Conservation (phyloP, 2,113 vertebrate species). For the Hypocryptadius cinnamomeus region DNA sequence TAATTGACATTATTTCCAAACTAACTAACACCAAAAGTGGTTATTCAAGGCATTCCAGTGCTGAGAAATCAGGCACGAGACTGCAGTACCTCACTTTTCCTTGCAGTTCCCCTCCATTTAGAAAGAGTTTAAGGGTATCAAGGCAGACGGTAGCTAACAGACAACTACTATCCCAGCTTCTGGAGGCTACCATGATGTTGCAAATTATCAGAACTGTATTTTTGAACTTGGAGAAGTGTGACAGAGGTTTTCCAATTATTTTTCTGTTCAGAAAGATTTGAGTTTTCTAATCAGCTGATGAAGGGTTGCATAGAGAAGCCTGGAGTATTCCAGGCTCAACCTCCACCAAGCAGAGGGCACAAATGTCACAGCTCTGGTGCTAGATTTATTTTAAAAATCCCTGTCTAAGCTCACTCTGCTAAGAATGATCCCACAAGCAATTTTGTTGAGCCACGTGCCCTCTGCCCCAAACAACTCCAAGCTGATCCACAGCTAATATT, state of each 20-base stretch:
- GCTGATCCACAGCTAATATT: neutral
- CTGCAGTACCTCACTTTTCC: neutral
- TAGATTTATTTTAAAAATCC: neutral
- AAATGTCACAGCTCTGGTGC: neutral
- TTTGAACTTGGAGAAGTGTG: neutral
- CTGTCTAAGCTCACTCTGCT: neutral
- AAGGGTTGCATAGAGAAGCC: neutral
- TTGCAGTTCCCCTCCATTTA: neutral
- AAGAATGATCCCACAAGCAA: neutral
- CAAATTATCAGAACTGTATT: neutral
- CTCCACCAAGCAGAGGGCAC: neutral
- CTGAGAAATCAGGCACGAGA: neutral
- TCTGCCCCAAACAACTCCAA: neutral
- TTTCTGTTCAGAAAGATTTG: neutral
- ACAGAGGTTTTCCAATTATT: neutral
- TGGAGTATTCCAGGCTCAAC: neutral
- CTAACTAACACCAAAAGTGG: neutral
- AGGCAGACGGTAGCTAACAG: neutral
- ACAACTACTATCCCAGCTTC: neutral
- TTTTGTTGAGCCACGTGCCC: neutral
- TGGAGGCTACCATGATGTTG: neutral
- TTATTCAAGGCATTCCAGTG: neutral
- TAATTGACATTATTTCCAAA: neutral
- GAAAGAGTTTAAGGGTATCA: neutral
- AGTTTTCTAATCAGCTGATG: neutral